Evolutionary conservation across 2,888 invertebrate species (phyloP), one percentile per base, ranked within the genome.

Genomic region (Ctena decussata): DNA sequence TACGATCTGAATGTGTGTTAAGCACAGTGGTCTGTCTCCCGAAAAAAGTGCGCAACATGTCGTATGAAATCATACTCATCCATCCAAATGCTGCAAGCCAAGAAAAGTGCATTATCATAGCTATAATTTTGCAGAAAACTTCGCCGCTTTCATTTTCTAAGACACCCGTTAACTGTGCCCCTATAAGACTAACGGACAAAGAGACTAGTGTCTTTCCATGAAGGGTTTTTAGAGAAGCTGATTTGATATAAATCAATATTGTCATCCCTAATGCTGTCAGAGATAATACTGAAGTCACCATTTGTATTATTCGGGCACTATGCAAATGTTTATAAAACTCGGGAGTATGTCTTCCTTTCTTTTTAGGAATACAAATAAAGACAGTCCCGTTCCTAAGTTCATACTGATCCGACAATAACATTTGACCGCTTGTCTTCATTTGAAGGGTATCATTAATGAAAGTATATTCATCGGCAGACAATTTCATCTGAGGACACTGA

Each of bases 31-130:
- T 41, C 27, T 72, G 72, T 18, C 30, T 72, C 1, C 41, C 37
- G 18, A n/a, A 41, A 18, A 72, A 72, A 5, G 72, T 72, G 5
- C 72, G 72, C 2, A 37, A 6, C 72, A 72, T 39, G 44, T 72
- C 72, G n/a, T 41, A 72, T 35, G 72, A 72, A 21, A 72, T 72
- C 72, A 72, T 72, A 44, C 72, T 72, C 72, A 72, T 72, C 72
- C 72, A 72, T 11, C 44, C 72, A 30, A 72, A 72, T 1, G 72
- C 72, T 41, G 72, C 41, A 5, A 72, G 46, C 46, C 41, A 46
- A 41, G 27, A 24, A 27, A 41, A 72, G n/a, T 72, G 72, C 41
- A 72, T 41, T 11, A 72, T 27, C 2, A 72, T 30, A 18, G 72
- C 72, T 3, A 72, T 27, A 30, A 27, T 27, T 30, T 72, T 41